A percentile compares a stretch with the other conserved stretches of the same genome.
Conservation (phyloP, 2,113 vertebrate species). For the Tupaia chinensis region DNA sequence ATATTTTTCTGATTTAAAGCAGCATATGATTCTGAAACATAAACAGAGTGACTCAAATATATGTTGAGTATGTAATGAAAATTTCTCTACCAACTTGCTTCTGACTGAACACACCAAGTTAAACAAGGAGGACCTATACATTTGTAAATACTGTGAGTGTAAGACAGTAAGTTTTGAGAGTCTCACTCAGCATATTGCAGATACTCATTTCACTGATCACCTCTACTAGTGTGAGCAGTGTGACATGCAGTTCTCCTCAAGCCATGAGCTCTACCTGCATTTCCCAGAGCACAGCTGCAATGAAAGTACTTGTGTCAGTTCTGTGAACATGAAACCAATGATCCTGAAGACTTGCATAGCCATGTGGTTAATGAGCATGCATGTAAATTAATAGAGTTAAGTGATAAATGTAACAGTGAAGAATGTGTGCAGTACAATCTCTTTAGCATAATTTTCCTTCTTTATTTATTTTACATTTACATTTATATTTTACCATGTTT, state of each 20-base stretch:
- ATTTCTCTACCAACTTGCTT: no score
- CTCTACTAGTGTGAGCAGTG: conserved; percentile 86
- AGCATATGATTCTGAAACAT: no score
- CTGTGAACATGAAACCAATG: conserved; percentile 87
- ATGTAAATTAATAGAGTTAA: no score
- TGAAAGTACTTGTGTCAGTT: conserved; percentile 88
- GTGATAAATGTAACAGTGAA: no score
- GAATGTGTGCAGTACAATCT: no score
- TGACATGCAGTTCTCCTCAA: conserved; percentile 81
- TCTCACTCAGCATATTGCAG: conserved; percentile 86
- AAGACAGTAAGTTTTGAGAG: conserved; percentile 86
- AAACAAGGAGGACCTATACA: conserved; percentile 85
- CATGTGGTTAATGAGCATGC: conserved; percentile 85
- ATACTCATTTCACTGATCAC: conserved; percentile 86
- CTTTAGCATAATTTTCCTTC: no score
- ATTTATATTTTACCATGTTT: no score
- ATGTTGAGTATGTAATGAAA: no score
- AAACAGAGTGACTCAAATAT: no score
- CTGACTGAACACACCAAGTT: conserved; percentile 83
- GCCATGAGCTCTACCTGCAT: conserved; percentile 54
- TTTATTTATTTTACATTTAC: no score
- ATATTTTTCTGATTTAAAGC: no score
- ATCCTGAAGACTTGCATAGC: conserved; percentile 87
- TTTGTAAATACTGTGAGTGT: conserved; percentile 87
- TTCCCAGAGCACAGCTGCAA: conserved; percentile 89